Percentiles rank a stretch among this genome's conserved stretches.
Evolutionary conservation across 2,113 vertebrate genomes (phyloP).

Genomic region (Toxotes jaculatrix): DNA sequence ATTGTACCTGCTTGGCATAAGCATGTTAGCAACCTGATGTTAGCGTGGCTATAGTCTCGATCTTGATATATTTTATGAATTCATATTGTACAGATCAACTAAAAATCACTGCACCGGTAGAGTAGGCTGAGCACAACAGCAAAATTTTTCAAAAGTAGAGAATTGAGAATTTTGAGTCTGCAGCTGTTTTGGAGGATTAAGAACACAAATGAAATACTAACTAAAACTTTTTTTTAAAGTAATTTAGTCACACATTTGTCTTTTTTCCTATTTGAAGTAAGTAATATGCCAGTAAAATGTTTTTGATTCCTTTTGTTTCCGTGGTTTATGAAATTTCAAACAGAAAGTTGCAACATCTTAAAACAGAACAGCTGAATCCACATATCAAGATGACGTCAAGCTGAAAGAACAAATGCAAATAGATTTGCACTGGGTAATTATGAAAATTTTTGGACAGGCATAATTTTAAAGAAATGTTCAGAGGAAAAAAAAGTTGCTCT

Average conservation of each 20-base stretch:
- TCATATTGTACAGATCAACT: background rate
- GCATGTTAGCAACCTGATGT: too few relatives aligned
- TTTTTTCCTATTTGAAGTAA: background rate
- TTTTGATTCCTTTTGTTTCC: background rate
- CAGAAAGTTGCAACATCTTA: background rate
- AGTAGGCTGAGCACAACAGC: background rate
- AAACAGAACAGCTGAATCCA: constrained; percentile 13
- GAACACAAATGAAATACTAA: background rate
- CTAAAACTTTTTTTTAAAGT: background rate
- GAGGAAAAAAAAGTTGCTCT: background rate
- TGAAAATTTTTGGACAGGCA: background rate
- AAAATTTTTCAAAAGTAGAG: background rate
- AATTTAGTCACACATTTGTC: background rate
- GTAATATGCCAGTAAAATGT: background rate
- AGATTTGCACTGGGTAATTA: constrained; percentile 27
- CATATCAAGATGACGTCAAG: constrained; percentile 9
- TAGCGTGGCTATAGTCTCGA: too few relatives aligned
- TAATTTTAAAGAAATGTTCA: constrained; percentile 13
- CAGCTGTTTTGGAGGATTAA: background rate
- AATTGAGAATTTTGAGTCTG: background rate
- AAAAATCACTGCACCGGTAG: background rate
- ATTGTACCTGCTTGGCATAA: too few relatives aligned
- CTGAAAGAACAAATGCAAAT: background rate
- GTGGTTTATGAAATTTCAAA: background rate
- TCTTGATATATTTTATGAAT: too few relatives aligned